Evolutionary conservation across 1,140 invertebrate species (phyloP).

Genomic region (Pseudomyrmex concolor): DNA sequence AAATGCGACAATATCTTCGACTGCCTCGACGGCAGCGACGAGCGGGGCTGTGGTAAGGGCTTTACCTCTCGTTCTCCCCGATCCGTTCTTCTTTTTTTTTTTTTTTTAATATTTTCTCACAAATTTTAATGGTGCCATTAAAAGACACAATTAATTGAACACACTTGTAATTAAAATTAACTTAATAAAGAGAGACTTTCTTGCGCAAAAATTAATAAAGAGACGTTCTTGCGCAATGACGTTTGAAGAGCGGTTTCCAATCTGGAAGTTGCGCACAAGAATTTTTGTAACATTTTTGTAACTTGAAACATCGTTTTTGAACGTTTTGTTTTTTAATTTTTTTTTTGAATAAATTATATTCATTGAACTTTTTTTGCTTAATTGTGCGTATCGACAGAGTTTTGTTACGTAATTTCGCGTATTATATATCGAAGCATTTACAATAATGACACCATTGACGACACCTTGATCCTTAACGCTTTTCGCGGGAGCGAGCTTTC

Average conservation of each 20-base stretch:
- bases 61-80: slow-evolving; percentile 36
- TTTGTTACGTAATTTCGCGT: background rate
- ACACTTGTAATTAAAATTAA: background rate
- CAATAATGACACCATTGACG: slow-evolving; percentile 15
- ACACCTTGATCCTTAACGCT: slow-evolving; percentile 52
- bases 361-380: background rate
- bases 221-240: too few species aligned
- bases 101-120: background rate
- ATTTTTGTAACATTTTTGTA: too few species aligned
- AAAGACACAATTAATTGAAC: slow-evolving; percentile 5
- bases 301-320: too few species aligned
- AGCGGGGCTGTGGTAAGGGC: slow-evolving; percentile 83
- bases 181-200: background rate
- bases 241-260: too few species aligned
- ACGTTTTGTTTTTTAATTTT: too few species aligned
- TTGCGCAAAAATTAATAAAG: background rate
- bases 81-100: background rate
- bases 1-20: slow-evolving; percentile 86
- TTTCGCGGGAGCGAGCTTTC: slow-evolving; percentile 78
- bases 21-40: slow-evolving; percentile 87
- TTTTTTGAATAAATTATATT: background rate
- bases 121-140: slow-evolving; percentile 14
- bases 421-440: background rate
- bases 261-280: too few species aligned
- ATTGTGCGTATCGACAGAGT: background rate